Evolutionary conservation across 2,113 vertebrate genomes (phyloP).

Genomic region (Tachysurus fulvidraco): DNA sequence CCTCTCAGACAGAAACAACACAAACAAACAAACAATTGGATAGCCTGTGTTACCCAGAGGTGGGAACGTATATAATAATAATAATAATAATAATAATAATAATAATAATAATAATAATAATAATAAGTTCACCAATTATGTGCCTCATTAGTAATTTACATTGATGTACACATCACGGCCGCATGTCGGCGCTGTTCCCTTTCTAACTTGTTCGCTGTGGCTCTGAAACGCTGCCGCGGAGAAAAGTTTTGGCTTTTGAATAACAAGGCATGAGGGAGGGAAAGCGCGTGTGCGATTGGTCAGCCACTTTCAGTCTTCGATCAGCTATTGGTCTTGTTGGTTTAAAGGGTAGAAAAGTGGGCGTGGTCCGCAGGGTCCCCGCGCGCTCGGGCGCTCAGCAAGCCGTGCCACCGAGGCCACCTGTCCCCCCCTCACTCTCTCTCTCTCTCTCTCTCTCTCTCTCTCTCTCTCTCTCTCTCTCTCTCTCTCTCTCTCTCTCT

Average conservation of each 20-base stretch:
- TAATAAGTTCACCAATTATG: neutral
- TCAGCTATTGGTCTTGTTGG: constrained; percentile 67
- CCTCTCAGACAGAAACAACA: too few species aligned
- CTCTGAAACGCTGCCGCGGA: constrained; percentile 63
- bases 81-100: neutral
- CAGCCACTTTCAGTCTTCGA: constrained; percentile 58
- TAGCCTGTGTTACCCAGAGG: too few species aligned
- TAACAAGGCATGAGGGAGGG: constrained; percentile 67
- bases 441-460: constrained; percentile 47
- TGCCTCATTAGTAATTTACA: neutral
- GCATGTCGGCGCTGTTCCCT: constrained; percentile 65
- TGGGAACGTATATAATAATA: too few species aligned
- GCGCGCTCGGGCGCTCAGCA: constrained; percentile 49
- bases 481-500: constrained; percentile 43
- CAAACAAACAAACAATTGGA: too few species aligned
- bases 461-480: constrained; percentile 51
- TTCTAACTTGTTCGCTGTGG: constrained; percentile 52
- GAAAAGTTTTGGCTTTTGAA: constrained; percentile 78
- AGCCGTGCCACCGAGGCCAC: neutral
- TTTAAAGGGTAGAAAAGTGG: constrained; percentile 60
- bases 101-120: neutral
- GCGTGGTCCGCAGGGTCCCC: constrained; percentile 19
- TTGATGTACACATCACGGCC: constrained; percentile 36
- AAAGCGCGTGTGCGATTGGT: constrained; percentile 66
- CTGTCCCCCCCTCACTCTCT: constrained; percentile 23